phyloP scores from a whole-genome alignment of 2,797 vertebrate species.

The Alauda arvensis region DNA sequence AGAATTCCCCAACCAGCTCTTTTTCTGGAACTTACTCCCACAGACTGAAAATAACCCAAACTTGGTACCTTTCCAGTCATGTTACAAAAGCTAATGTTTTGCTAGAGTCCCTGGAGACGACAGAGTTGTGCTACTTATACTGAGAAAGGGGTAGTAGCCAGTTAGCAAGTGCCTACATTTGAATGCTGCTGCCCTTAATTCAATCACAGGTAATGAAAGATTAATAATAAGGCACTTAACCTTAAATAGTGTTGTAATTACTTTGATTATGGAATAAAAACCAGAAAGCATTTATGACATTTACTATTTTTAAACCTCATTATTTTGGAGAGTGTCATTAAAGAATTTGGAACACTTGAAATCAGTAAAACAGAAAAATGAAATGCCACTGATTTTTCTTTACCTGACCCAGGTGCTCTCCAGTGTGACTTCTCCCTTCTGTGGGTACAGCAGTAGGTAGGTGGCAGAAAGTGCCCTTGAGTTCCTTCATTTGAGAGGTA shows the following conservation, averaged over 20 bases:
- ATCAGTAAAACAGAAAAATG: not conserved
- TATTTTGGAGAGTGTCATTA: slow-evolving; percentile 7
- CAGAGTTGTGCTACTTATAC: not conserved
- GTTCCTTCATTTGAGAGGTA: not conserved
- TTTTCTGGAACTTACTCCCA: slow-evolving; percentile 44
- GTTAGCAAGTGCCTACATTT: not conserved
- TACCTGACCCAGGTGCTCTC: not conserved
- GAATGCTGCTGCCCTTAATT: slow-evolving; percentile 11
- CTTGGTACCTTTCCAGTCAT: slow-evolving; percentile 37
- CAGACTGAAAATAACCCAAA: slow-evolving; percentile 48
- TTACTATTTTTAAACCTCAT: slow-evolving; percentile 48
- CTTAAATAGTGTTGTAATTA: slow-evolving; percentile 20
- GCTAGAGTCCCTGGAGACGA: not conserved
- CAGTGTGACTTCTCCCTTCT: not conserved
- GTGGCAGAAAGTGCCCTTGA: not conserved
- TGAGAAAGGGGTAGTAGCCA: not conserved
- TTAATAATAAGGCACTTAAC: slow-evolving; percentile 38
- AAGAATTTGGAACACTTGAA: not conserved
- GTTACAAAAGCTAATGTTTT: slow-evolving; percentile 27
- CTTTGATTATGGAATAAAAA: slow-evolving; percentile 32
- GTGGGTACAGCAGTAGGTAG: not conserved
- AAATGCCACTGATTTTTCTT: not conserved
- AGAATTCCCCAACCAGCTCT: slow-evolving; percentile 42
- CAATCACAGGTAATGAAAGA: slow-evolving; percentile 10
- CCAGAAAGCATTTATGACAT: slow-evolving; percentile 19